Conservation (phyloP, 2,888 invertebrate genomes). For the Drosophila greeni region DNA sequence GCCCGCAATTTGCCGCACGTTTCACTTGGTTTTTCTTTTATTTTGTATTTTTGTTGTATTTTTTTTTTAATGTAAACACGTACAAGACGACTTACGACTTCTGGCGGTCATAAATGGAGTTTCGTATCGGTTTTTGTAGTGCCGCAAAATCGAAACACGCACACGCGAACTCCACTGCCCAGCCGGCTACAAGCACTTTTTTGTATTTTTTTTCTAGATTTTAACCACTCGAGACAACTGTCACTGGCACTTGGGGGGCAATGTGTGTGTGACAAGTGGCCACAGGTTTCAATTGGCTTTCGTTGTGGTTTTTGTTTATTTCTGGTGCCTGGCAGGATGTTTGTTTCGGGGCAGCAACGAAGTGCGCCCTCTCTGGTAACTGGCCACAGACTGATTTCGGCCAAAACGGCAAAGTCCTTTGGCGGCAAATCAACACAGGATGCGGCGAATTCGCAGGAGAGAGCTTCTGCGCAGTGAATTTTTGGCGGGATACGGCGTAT, state of each 20-base stretch:
- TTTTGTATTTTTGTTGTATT: slow-evolving; percentile 10
- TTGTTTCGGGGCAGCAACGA: slow-evolving; percentile 18
- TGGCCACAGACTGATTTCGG: slow-evolving; percentile 57
- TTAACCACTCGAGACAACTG: slow-evolving; percentile 47
- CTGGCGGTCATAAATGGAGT: slow-evolving; percentile 46
- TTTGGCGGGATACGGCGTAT: slow-evolving; percentile 50
- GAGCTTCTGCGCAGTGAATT: slow-evolving; percentile 54
- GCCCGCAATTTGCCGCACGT: slow-evolving; percentile 56
- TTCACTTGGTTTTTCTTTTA: slow-evolving; percentile 18
- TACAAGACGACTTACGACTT: slow-evolving; percentile 47
- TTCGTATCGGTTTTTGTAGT: slow-evolving; percentile 47
- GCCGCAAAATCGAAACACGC: slow-evolving; percentile 62
- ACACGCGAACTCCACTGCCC: slow-evolving; percentile 43
- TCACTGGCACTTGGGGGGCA: slow-evolving; percentile 34
- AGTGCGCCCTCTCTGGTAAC: slow-evolving; percentile 41
- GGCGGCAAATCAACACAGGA: slow-evolving; percentile 53
- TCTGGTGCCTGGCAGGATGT: slow-evolving; percentile 26
- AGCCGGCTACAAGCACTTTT: slow-evolving; percentile 20
- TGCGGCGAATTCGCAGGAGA: slow-evolving; percentile 59
- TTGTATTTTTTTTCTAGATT: background rate
- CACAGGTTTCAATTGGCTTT: slow-evolving; percentile 51
- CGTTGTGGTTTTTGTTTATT: slow-evolving; percentile 29
- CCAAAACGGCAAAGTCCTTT: slow-evolving; percentile 56
- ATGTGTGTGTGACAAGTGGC: slow-evolving; percentile 60
- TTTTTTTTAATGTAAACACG: slow-evolving; percentile 51